These are phyloP conservation scores for Trachelus stipa DNA, from an alignment of 2,888 invertebrate genomes.

Conservation along the genomic window DNA sequence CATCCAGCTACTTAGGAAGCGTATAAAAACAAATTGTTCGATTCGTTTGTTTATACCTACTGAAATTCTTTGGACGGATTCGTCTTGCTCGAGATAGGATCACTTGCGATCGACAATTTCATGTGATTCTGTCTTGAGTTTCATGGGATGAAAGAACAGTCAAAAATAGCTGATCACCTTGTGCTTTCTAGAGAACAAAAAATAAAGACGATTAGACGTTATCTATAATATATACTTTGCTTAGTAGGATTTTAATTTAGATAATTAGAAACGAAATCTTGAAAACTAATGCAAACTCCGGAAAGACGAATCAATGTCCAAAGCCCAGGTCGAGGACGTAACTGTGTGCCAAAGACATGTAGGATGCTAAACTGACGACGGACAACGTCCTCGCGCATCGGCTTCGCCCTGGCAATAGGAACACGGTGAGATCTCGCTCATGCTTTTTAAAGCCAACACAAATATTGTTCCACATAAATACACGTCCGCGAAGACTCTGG, in stretches of 20 bases:
- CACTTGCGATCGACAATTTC: too few relatives aligned
- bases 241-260: too few relatives aligned
- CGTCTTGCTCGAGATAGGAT: too few relatives aligned
- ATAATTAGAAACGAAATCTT: too few relatives aligned
- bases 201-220: too few relatives aligned
- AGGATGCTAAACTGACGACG: conserved; percentile 39
- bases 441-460: conserved; percentile 53
- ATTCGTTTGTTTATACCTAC: conserved; percentile 46
- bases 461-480: conserved; percentile 55
- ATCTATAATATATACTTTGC: too few relatives aligned
- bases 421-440: conserved; percentile 29
- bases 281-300: background rate
- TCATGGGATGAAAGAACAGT: conserved; percentile 10
- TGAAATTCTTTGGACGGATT: conserved; percentile 12
- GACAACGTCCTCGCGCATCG: conserved; percentile 42
- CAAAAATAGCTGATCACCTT: background rate
- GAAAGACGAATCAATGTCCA: background rate
- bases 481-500: conserved; percentile 33
- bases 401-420: conserved; percentile 30
- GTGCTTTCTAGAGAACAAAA: too few relatives aligned
- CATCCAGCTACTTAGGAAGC: conserved; percentile 46
- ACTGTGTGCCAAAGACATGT: conserved; percentile 7
- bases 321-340: background rate
- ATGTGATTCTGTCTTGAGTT: background rate
- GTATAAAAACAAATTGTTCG: conserved; percentile 53